phyloP scores from a whole-genome alignment of 2,888 invertebrate species.

The Acholoe squamosa region DNA sequence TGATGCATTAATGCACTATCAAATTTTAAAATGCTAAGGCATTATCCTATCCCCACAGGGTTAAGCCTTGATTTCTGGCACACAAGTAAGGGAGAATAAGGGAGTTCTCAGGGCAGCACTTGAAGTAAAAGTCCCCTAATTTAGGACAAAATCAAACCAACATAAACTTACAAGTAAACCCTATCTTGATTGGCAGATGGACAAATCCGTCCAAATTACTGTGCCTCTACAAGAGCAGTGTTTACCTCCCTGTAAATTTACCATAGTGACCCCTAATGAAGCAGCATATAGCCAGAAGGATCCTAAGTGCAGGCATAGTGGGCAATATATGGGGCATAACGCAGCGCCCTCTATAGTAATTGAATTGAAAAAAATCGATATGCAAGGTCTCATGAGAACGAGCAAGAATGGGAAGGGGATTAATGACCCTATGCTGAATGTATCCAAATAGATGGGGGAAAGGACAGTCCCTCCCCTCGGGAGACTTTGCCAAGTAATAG shows the following conservation, averaged over 20 bases:
- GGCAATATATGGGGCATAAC: background rate
- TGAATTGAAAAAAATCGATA: constrained; percentile 55
- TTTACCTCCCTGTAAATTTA: constrained; percentile 1
- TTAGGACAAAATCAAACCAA: background rate
- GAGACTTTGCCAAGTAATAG: background rate
- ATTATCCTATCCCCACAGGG: too few species aligned
- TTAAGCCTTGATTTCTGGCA: too few species aligned
- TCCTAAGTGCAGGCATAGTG: background rate
- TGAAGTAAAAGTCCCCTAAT: background rate
- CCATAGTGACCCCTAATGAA: constrained; percentile 37
- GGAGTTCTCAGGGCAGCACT: background rate
- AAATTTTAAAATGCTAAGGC: too few species aligned
- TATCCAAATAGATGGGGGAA: background rate
- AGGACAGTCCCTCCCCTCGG: constrained; percentile 19
- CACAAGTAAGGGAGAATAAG: background rate
- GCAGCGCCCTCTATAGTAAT: constrained; percentile 52
- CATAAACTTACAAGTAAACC: background rate
- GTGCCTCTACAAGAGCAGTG: background rate
- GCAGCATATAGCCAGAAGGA: background rate
- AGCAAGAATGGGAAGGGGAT: background rate
- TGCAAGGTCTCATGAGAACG: constrained; percentile 14
- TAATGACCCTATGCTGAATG: constrained; percentile 34
- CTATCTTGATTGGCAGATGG: background rate
- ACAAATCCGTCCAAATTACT: constrained; percentile 1
- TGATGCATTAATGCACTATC: too few species aligned